Evolutionary conservation across 2,113 vertebrate species (phyloP), one percentile per base, ranked within the genome.

Genomic region (Xyrauchen texanus): DNA sequence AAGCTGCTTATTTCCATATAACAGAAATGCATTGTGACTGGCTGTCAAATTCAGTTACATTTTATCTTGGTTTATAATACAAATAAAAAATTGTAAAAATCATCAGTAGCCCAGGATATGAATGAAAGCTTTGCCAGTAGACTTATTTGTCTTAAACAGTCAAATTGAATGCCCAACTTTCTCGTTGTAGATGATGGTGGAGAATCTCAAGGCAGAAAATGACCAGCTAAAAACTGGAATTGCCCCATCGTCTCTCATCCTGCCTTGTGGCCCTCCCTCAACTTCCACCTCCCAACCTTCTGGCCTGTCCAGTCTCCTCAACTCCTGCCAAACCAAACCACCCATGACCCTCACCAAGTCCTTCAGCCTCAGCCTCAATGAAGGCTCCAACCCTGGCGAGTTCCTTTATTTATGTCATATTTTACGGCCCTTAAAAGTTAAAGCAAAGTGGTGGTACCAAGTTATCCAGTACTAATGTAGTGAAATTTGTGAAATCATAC

Each of bases 121-220:
- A 34, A 34, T 3, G 21, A 34, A 34, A 34, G 21, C 21, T 34
- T 34, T 34, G 21, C 21, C 21, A 34, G 21, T 34, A 34, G 21
- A 34, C 21, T 34, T 1, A 34, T 34, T 34, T 34, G 21, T 34
- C 21, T 34, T 34, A 34, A 34, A 34, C 21, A 34, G 21, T 34
- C 21, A 34, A 34, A 34, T 34, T 34, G 21, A 34, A 34, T 34
- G 21, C 1, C 21, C 21, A 34, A 34, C 21, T 34, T 34, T 34
- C 12, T 82, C 78, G 72, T 8, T 46, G 5, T 71, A 98, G 97
- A 87, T 94, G 86, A 96, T 96, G 16, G 97, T 99, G 70, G 96
- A 98, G 89, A 93, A 95, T 69, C 89, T 99, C 66, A 99, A 98
- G 87, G 93, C 93, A 0, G 97, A 99, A 89, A 98, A 99, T 0